Evolutionary conservation across 2,888 invertebrate genomes (phyloP).

Genomic region (Nomada goodeniana): DNA sequence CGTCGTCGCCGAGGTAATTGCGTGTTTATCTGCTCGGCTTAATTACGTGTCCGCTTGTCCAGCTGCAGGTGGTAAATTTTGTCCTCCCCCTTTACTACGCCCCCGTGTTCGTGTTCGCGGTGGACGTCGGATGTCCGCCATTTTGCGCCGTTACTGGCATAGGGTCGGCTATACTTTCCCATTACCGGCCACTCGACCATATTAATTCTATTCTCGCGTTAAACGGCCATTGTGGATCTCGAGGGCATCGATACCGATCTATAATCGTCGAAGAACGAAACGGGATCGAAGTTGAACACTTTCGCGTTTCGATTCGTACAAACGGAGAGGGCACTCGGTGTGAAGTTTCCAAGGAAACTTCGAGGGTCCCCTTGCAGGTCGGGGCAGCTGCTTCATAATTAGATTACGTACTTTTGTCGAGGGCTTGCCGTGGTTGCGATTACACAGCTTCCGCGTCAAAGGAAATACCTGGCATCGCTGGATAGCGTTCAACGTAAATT

Average conservation of each 20-base stretch:
- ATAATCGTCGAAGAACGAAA: too few relatives aligned
- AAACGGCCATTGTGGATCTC: not conserved
- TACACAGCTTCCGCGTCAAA: not conserved
- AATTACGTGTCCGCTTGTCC: constrained; percentile 81
- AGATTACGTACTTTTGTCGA: not conserved
- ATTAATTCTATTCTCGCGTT: constrained; percentile 4
- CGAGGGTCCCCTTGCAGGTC: too few relatives aligned
- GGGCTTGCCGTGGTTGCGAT: not conserved
- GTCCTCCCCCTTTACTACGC: constrained; percentile 47
- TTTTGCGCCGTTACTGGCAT: constrained; percentile 37
- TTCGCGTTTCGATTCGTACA: too few relatives aligned
- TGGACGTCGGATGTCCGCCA: constrained; percentile 46
- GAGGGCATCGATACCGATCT: not conserved
- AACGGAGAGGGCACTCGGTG: too few relatives aligned
- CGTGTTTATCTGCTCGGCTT: constrained; percentile 81
- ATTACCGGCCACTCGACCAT: not conserved
- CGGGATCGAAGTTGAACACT: too few relatives aligned
- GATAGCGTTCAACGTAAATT: constrained; percentile 20
- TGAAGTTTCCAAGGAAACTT: too few relatives aligned
- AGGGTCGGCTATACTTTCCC: constrained; percentile 7
- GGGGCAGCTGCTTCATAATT: not conserved
- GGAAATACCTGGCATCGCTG: constrained; percentile 13
- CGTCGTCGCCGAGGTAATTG: constrained; percentile 79
- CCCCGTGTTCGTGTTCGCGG: constrained; percentile 42
- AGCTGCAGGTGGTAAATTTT: constrained; percentile 78